Conservation (phyloP, 2,113 vertebrate genomes). For the Orthonyx spaldingii region DNA sequence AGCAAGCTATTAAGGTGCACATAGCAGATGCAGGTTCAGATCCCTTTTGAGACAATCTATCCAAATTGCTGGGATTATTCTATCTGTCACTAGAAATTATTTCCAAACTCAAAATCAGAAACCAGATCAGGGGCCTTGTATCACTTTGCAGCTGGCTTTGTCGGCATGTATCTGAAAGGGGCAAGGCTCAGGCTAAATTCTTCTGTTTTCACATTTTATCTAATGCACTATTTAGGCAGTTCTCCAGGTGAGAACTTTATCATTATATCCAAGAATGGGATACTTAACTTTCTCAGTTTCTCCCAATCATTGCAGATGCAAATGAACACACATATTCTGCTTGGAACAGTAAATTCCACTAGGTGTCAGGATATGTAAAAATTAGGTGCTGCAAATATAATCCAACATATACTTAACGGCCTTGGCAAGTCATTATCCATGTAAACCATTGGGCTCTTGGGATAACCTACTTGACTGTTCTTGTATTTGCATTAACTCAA, state of each 20-base stretch:
- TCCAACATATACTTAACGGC: background rate
- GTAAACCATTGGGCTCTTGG: background rate
- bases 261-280: background rate
- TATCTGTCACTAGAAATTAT: background rate
- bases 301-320: background rate
- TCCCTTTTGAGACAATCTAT: background rate
- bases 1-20: background rate
- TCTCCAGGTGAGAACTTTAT: background rate
- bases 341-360: background rate
- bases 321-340: background rate
- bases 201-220: background rate
- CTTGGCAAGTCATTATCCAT: background rate
- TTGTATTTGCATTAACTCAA: background rate
- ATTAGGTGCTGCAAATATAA: background rate
- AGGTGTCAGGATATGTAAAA: slow-evolving; percentile 36
- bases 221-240: background rate
- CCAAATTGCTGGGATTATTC: background rate
- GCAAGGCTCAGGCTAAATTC: background rate
- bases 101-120: background rate
- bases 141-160: background rate
- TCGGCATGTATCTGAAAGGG: background rate
- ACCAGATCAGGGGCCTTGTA: background rate
- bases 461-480: background rate
- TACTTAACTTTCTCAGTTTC: background rate
- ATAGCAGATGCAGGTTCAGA: background rate